Evolutionary conservation across 2,113 vertebrate genomes (phyloP).

Genomic region (Empidonax alnorum): DNA sequence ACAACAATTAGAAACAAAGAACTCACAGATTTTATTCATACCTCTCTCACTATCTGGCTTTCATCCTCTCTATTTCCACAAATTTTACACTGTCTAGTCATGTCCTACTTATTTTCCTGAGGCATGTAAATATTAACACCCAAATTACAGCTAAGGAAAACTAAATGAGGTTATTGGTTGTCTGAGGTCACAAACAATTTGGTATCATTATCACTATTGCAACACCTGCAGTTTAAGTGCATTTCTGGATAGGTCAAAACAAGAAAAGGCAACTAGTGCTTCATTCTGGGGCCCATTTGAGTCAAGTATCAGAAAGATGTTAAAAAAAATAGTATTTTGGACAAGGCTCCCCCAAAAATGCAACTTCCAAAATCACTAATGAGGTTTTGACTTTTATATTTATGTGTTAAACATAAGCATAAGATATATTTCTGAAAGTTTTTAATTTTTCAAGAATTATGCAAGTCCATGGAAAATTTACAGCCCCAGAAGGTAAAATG

Average conservation of each 20-base stretch:
- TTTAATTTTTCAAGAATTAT: neutral
- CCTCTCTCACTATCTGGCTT: neutral
- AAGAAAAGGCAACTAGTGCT: neutral
- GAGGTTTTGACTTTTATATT: neutral
- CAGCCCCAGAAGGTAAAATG: neutral
- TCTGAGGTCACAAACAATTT: neutral
- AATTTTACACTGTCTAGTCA: constrained; percentile 17
- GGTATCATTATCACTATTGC: neutral
- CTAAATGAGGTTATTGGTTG: neutral
- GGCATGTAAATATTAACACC: neutral
- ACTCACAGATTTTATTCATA: neutral
- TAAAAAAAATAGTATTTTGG: neutral
- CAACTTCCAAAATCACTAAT: neutral
- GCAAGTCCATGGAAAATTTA: neutral
- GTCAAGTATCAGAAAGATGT: neutral
- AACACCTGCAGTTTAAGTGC: neutral
- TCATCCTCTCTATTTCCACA: neutral
- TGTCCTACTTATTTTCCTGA: neutral
- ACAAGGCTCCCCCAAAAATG: neutral
- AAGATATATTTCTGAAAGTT: neutral
- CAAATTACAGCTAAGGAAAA: constrained; percentile 16
- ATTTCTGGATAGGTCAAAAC: neutral
- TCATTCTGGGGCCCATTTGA: neutral
- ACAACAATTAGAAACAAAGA: neutral
- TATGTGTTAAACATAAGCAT: neutral